phyloP scores from a whole-genome alignment of 2,113 vertebrate genomes.

The Zeus faber region DNA sequence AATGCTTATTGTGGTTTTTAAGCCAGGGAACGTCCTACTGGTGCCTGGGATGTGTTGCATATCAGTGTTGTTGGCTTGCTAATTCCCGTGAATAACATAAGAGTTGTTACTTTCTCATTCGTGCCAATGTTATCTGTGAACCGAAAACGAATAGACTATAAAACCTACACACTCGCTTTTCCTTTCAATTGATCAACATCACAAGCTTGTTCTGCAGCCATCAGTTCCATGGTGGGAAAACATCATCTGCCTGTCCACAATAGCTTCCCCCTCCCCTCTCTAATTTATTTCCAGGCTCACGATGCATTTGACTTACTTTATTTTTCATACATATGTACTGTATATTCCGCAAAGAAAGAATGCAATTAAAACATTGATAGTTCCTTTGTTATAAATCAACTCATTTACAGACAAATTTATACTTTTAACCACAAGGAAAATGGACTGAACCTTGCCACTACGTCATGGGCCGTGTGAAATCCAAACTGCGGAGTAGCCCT shows the following conservation, averaged over 20 bases:
- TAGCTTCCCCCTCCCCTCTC: too few species aligned
- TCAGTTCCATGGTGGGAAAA: not conserved
- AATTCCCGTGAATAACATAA: conserved; percentile 42
- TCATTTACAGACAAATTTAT: too few species aligned
- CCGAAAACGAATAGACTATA: not conserved
- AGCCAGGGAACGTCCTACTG: conserved; percentile 40
- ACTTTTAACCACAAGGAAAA: too few species aligned
- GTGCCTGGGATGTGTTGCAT: conserved; percentile 48
- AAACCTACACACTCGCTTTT: not conserved
- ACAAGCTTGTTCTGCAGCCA: not conserved
- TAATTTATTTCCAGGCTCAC: too few species aligned
- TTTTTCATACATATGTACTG: too few species aligned
- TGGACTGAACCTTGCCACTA: too few species aligned
- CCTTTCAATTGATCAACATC: not conserved
- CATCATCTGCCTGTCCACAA: conserved; percentile 8
- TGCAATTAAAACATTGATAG: too few species aligned
- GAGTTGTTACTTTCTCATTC: conserved; percentile 53
- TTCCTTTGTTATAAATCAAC: too few species aligned
- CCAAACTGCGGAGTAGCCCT: conserved; percentile 30
- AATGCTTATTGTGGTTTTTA: too few species aligned
- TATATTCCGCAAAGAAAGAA: too few species aligned
- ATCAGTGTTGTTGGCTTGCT: conserved; percentile 35
- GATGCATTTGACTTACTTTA: too few species aligned
- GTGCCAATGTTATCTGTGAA: conserved; percentile 50
- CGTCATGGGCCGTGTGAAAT: conserved; percentile 21